Conservation (phyloP, 2,113 vertebrate genomes). For the Gavia stellata region DNA sequence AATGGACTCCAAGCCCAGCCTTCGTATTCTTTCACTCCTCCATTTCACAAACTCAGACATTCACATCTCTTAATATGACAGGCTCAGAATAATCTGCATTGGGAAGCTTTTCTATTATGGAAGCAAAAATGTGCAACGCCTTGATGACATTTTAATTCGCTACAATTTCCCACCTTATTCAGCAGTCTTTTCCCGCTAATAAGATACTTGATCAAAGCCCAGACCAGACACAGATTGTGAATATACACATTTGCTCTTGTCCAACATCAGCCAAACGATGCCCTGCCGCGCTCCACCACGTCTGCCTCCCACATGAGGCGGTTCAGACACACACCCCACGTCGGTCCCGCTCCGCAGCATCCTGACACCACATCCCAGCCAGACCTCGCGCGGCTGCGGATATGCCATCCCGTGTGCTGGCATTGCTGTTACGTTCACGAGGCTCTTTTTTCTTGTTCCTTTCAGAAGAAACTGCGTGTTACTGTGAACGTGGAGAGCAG, state of each 20-base stretch:
- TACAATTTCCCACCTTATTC: not conserved
- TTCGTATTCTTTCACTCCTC: not conserved
- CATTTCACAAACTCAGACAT: not conserved
- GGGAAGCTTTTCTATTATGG: not conserved
- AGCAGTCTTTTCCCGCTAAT: not conserved
- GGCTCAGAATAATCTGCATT: not conserved
- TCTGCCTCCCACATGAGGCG: not conserved
- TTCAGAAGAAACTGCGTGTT: not conserved
- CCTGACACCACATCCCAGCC: not conserved
- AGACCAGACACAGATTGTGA: not conserved
- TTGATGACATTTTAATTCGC: not conserved
- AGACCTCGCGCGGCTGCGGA: fast-evolving
- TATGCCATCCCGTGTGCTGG: fast-evolving
- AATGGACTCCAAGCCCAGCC: not conserved
- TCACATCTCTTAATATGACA: not conserved
- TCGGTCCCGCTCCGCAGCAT: not conserved
- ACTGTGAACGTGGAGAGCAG: not conserved
- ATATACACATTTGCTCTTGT: not conserved
- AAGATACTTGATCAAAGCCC: not conserved
- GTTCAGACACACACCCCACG: not conserved
- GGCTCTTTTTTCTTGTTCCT: not conserved
- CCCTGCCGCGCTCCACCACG: not conserved
- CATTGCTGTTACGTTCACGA: not conserved
- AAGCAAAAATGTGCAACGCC: not conserved
- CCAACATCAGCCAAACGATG: not conserved